Conservation (phyloP, 2,888 invertebrate species). For the Eupeodes luniger region DNA sequence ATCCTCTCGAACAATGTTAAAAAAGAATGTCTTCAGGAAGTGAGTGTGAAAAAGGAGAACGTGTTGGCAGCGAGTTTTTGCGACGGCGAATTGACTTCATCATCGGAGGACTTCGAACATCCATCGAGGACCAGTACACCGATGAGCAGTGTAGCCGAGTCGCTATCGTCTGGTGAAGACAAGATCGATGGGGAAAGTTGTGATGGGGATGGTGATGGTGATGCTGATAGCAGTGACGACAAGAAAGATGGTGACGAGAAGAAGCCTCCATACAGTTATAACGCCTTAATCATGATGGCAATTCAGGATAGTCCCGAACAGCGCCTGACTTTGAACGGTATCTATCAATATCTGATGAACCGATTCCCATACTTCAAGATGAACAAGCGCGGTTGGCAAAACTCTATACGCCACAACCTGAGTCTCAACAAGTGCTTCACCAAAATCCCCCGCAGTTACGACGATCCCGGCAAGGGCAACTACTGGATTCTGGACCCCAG, state of each 20-base stretch:
- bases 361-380: slow-evolving; percentile 99
- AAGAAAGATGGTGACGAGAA: slow-evolving; percentile 85
- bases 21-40: slow-evolving; percentile 68
- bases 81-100: slow-evolving; percentile 80
- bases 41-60: slow-evolving; percentile 72
- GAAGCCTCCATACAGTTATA: slow-evolving; percentile 99
- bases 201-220: slow-evolving; percentile 78
- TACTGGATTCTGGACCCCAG: slow-evolving; percentile 99
- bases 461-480: slow-evolving; percentile 99
- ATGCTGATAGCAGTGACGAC: slow-evolving; percentile 77
- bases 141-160: slow-evolving; percentile 82
- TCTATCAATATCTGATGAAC: slow-evolving; percentile 99
- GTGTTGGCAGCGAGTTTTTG: slow-evolving; percentile 57
- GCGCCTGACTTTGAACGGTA: slow-evolving; percentile 96
- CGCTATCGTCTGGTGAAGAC: slow-evolving; percentile 79
- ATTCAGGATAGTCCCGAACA: slow-evolving; percentile 97
- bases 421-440: slow-evolving; percentile 99
- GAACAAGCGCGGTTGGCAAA: slow-evolving; percentile 99
- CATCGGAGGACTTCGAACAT: slow-evolving; percentile 81
- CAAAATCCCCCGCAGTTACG: slow-evolving; percentile 98
- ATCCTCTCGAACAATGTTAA: slow-evolving; percentile 87
- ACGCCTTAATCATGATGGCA: slow-evolving; percentile 99
- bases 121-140: slow-evolving; percentile 83
- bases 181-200: slow-evolving; percentile 75
- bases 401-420: slow-evolving; percentile 98